A percentile compares a stretch with the other conserved stretches of the same genome.
Evolutionary conservation across 2,797 vertebrate species (phyloP).

Genomic region (Fistularia commersonii): DNA sequence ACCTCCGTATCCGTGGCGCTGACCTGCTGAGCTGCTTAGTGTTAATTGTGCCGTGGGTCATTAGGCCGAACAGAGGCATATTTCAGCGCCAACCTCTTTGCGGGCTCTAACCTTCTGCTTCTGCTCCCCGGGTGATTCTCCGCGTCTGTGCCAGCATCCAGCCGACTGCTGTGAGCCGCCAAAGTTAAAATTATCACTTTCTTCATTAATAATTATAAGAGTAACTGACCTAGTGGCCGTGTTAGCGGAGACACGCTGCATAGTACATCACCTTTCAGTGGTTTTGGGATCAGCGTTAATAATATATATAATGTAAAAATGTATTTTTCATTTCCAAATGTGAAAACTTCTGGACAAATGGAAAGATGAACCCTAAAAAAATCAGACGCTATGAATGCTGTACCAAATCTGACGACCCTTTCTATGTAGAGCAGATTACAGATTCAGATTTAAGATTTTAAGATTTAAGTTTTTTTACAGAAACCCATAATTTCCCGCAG

Average conservation of each 20-base stretch:
- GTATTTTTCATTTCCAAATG: too few relatives aligned
- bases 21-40: slow-evolving; percentile 56
- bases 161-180: slow-evolving; percentile 23
- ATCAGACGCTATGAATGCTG: too few relatives aligned
- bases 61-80: slow-evolving; percentile 60
- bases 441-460: too few relatives aligned
- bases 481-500: too few relatives aligned
- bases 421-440: too few relatives aligned
- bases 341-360: too few relatives aligned
- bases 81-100: slow-evolving; percentile 49
- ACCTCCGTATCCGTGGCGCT: slow-evolving; percentile 34
- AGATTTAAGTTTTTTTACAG: too few relatives aligned
- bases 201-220: slow-evolving; percentile 50
- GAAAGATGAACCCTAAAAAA: too few relatives aligned
- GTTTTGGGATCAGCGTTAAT: too few relatives aligned
- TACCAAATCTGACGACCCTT: too few relatives aligned
- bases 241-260: slow-evolving; percentile 11
- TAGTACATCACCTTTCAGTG: background rate
- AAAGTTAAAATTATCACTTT: slow-evolving; percentile 41
- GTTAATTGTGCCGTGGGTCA: slow-evolving; percentile 70
- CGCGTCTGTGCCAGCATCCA: slow-evolving; percentile 30
- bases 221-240: slow-evolving; percentile 47
- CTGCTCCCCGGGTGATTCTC: slow-evolving; percentile 40
- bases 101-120: slow-evolving; percentile 44
- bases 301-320: too few relatives aligned